Base-by-base conservation (phyloP, 2,113 vertebrate genomes). In the Thamnophis sirtalis region DNA sequence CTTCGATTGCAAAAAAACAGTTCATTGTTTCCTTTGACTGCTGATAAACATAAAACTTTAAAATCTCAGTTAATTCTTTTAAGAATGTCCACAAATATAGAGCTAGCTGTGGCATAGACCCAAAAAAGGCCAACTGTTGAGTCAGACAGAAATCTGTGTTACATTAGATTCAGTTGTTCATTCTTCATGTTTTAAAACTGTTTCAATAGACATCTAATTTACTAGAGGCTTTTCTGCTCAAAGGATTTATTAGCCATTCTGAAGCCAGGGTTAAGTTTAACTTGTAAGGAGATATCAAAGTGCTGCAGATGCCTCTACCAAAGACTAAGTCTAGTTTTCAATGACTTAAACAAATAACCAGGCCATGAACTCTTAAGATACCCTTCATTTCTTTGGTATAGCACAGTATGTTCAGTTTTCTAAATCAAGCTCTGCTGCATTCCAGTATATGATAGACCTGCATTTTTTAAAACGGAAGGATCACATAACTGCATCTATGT, bases 271-370 rank as follows among this genome's bases (percentile, higher is more conserved):
- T 68, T 68, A 68, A 68, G 26, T 68, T 68, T 90, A 92, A 96
- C 63, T 38, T 93, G 43, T 94, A 56, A 95, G 87, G 95, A 95
- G 90, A 94, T 93, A 90, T 38, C 93, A 94, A 96, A 96, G 97
- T 94, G 92, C 92, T 97, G 92, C 97, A 98, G 97, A 96, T 97
- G 97, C 94, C 95, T 96, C 94, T 94, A 95, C 93, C 88, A 92
- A 94, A 96, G 94, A 94, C 92, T 95, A 84, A 96, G 96, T 97
- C 96, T 97, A 94, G 96, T 96, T 97, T 94, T 93, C 95, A 95
- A 94, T 97, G 92, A 93, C 95, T 94, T 92, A 94, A 96, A 97
- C 95, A 94, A 96, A 93, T 97, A 95, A 95, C 96, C 97, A 97
- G 95, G 95, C 93, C 92, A 89, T 97, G 97, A 98, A 96, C 97